Base-by-base conservation (phyloP, 2,797 vertebrate species). In the Tympanoctomys barrerae region DNA sequence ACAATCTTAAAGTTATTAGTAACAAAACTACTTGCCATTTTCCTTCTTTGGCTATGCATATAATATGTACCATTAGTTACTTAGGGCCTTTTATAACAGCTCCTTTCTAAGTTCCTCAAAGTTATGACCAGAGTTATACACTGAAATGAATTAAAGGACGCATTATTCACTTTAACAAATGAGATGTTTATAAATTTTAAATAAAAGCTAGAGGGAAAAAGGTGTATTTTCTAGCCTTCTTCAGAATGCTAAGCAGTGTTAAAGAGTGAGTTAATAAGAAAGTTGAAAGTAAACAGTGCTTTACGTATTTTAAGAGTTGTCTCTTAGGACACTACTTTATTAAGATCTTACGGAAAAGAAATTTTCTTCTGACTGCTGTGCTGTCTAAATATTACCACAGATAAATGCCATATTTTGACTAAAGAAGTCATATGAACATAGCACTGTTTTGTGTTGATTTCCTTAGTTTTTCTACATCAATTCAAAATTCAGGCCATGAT, bases 391-490 rank as follows among this genome's bases (percentile, higher is more conserved):
- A 84, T 70, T 95, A 70, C 83, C 62, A 96, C 31, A 0, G 33
- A 92, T n/a, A 91, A 90, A 71, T 73, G 61, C 28, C 81, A 90
- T 70, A 73, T 81, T 91, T 93, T 83, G 81, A 92, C 52, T 68
- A 87, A 97, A 81, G 64, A 42, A 92, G 90, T 88, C 94, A 33
- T 57, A 95, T 80, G 75, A 84, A 79, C 66, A 64, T 52, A 89
- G 57, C 8, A 28, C 33, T 91, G 11, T 88, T 96, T 89, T 82
- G 91, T 9, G 13, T 96, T 96, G 42, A 11, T 14, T 73, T 59
- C 36, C 89, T 87, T 83, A 52, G 71, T 31, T 91, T 94, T 96
- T 97, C 94, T 97, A 73, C 21, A 79, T 81, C 61, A 95, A 96
- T 95, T 73, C 79, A 89, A 87, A 92, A n/a, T 85, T 83, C 84